Base-by-base conservation (phyloP, 2,888 invertebrate genomes). In the Lissocephala sabroskyi region DNA sequence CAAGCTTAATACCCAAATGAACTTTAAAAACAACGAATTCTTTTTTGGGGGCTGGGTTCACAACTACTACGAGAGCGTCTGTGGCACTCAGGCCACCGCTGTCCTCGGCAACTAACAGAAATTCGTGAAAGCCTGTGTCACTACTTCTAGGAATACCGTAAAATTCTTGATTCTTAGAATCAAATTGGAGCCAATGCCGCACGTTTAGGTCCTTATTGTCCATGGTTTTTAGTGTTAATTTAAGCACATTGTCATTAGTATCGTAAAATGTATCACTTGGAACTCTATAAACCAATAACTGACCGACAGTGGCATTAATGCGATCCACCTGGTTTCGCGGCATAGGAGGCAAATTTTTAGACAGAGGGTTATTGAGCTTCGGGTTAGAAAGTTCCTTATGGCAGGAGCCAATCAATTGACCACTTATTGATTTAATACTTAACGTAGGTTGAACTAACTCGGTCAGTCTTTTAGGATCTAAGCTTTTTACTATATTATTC, bases 251-350 rank as follows among this genome's bases (percentile, higher is more conserved):
- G 79, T 95, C 95, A 82, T 96, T 94, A 0, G 91, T 91, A 86
- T 96, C 96, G 83, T 91, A 94, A 87, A 96, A 97, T 1, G 95
- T 93, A 79, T 96, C 94, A 88, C 91, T 89, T 7, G 94, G 94
- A 58, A 96, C 94, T 83, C 89, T 90, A 79, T 89, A 94, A 2
- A 93, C 88, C 29, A 95, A 88, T 65, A 96, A 86, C 73, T 92
- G 91, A 16, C 96, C 96, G 11, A 91, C 91, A 2, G 91, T 91
- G 35, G 94, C 94, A 55, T 92, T 91, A 47, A 96, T 88, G 53
- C 90, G 90, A 86, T 95, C 94, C 18, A 97, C 92, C 77, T 92
- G 93, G 86, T 95, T 96, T 55, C 94, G 87, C 2, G 94, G 88
- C 68, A 91, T 87, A 2, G 96, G 95, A 47, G 91, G 88, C 77